Base-by-base conservation (phyloP, 2,888 invertebrate species). In the Erebia epiphron region DNA sequence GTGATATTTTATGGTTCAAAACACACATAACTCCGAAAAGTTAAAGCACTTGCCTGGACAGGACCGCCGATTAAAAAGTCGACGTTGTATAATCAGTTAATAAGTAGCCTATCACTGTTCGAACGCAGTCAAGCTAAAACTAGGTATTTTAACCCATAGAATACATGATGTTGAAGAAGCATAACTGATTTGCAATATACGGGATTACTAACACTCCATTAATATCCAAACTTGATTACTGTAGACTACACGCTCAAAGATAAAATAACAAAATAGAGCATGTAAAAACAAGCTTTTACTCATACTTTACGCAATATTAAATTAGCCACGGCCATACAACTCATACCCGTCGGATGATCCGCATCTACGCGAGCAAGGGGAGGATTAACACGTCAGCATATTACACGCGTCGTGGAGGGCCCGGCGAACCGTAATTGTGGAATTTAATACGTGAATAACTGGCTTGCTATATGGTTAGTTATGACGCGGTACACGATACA, bases 321-420 rank as follows among this genome's bases (percentile, higher is more conserved):
- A 83, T 86, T 83, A 80, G 83, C 79, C 78, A 83, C 80, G 84
- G 81, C 78, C 80, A 81, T 80, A 78, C 79, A 72, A 73, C 80
- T 78, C 80, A 81, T 80, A 78, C 79, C 70, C 72, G 75, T 78
- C 63, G 68, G 71, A 74, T 77, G 76, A 77, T 75, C 79, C 76
- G 75, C 72, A 78, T 75, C 77, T 70, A 75, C 76, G 75, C 68
- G 77, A 72, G 73, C 77, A 77, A 77, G 74, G 64, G 75, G 75
- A 70, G 83, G 83, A 86, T 86, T 84, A 86, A 82, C 79, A 80
- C 80, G 85, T 86, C 86, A 79, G 79, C 77, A 71, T 75, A 78
- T 83, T 85, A 80, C 81, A 83, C 76, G 73, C 79, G 81, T 80
- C 82, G 73, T 74, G 66, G 68, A 73, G 75, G 71, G 75, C 68